Base-by-base conservation (phyloP, 2,113 vertebrate genomes). In the Galemys pyrenaicus region DNA sequence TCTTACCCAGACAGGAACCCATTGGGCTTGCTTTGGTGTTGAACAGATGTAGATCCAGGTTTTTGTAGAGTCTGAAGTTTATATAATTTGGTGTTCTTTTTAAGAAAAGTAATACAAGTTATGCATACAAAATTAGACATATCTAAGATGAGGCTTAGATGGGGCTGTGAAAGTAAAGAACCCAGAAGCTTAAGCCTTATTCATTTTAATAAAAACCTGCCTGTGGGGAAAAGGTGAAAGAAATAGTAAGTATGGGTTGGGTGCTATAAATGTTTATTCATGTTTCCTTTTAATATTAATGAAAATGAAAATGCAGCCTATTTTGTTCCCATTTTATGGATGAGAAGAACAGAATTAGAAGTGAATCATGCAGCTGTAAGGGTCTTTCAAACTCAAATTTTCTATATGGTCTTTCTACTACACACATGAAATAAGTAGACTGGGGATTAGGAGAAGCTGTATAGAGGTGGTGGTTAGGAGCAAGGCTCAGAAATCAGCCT, bases 21-120 rank as follows among this genome's bases (percentile, higher is more conserved):
- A 49, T 15, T 93, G 35, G 54, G 10, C 24, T 95, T 82, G 41
- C 46, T 84, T 95, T 84, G 73, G 22, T 87, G 67, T 86, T 92
- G 56, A 87, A 54, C 6, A 89, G 70, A 62, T n/a, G 37, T 68
- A 83, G n/a, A 74, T 75, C 19, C 44, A n/a, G 12, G 54, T 28
- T 88, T 89, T 78, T 87, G 30, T 82, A 56, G 49, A 5, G 3
- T 60, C 24, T 80, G 79, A 87, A 85, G 54, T 26, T 60, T 9
- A 6, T 54, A 77, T 1, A 58, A 0, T 92, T 88, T 91, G 60
- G 56, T 51, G 3, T 8, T 6, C 12, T 58, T 46, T 94, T 90
- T 30, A 51, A 74, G 79, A 56, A 91, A 89, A 83, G 30, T 26
- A 96, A 68, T 51, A 46, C 6, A 75, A 62, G 30, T 83, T 84